These are phyloP conservation scores for Fratercula arctica DNA, from an alignment of 2,797 vertebrate species.

Conservation along the genomic window DNA sequence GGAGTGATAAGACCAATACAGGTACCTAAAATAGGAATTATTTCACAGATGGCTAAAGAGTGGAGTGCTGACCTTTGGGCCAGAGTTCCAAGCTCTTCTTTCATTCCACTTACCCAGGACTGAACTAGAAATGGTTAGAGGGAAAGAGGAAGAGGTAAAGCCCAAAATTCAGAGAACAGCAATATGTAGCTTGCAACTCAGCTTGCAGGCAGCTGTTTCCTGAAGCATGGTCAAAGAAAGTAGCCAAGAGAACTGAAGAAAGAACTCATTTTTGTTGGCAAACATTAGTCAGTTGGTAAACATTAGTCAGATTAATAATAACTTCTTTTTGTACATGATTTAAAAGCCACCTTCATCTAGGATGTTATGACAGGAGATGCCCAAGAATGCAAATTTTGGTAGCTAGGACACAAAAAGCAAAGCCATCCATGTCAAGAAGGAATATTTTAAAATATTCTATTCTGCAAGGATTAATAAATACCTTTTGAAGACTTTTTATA, in stretches of 20 bases:
- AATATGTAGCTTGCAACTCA: not conserved
- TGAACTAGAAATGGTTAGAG: not conserved
- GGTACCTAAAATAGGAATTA: not conserved
- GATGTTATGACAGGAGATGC: not conserved
- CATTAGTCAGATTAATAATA: not conserved
- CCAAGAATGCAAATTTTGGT: not conserved
- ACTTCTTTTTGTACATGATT: not conserved
- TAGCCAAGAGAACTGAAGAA: not conserved
- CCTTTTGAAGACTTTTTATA: not conserved
- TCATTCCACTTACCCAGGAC: not conserved
- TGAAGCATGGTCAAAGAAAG: not conserved
- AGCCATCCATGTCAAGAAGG: not conserved
- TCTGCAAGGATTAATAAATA: not conserved
- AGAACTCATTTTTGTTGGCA: not conserved
- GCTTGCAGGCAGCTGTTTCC: not conserved
- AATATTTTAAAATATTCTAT: not conserved
- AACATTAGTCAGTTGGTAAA: not conserved
- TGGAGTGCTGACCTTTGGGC: not conserved
- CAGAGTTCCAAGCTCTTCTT: not conserved
- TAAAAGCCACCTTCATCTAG: not conserved
- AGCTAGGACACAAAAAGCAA: not conserved
- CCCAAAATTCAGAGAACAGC: not conserved
- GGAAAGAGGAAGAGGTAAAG: slow-evolving; percentile 18
- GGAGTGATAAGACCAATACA: not conserved
- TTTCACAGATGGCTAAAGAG: not conserved